A percentile compares a stretch with the other conserved stretches of the same genome.
Conservation (phyloP, 2,888 invertebrate genomes). For the Carabus problematicus region DNA sequence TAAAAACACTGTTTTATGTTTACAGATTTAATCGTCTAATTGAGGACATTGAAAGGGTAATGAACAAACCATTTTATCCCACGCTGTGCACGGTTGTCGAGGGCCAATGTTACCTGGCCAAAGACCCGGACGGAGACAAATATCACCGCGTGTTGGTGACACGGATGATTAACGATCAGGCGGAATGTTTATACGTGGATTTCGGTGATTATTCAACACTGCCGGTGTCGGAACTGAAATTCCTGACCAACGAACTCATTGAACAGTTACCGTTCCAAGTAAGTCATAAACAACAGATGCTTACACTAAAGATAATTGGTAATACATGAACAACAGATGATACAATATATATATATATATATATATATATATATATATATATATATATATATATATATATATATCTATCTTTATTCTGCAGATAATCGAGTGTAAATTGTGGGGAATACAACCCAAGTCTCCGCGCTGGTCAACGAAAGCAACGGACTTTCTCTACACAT, state of each 20-base stretch:
- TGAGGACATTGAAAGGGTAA: conserved; percentile 57
- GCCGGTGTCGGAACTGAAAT: conserved; percentile 56
- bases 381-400: too few relatives aligned
- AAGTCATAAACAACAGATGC: neutral
- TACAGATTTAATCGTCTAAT: conserved; percentile 53
- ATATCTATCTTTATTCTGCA: conserved; percentile 51
- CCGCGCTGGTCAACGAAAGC: conserved; percentile 64
- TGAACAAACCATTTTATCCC: conserved; percentile 21
- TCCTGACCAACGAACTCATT: conserved; percentile 62
- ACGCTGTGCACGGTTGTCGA: conserved; percentile 52
- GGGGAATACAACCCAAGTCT: conserved; percentile 62
- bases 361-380: too few relatives aligned
- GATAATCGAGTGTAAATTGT: conserved; percentile 69
- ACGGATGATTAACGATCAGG: conserved; percentile 54
- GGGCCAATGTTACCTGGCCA: conserved; percentile 63
- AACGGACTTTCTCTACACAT: conserved; percentile 62
- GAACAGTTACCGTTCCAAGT: conserved; percentile 64
- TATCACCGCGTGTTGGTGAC: conserved; percentile 62
- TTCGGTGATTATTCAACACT: conserved; percentile 66
- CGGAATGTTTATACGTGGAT: conserved; percentile 69
- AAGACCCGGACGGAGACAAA: conserved; percentile 59
- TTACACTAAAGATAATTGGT: too few relatives aligned
- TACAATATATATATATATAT: too few relatives aligned
- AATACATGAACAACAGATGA: too few relatives aligned
- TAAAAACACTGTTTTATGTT: neutral